A percentile compares a stretch with the other conserved stretches of the same genome.
Conservation (phyloP, 1,140 invertebrate species). For the Drosophila subobscura region DNA sequence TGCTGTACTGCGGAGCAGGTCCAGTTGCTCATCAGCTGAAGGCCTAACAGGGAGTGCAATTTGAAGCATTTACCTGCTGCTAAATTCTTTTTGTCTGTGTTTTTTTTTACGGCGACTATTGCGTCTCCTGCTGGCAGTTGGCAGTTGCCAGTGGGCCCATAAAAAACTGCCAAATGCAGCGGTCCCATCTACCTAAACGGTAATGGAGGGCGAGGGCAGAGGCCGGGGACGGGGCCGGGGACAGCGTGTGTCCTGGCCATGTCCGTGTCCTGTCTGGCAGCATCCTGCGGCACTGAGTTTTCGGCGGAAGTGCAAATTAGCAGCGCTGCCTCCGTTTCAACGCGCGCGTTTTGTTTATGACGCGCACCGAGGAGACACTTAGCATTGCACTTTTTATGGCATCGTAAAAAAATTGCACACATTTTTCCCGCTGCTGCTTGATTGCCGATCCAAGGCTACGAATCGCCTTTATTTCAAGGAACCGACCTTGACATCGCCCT, state of each 20-base stretch:
- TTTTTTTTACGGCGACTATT: conserved; percentile 15
- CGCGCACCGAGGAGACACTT: conserved; percentile 44
- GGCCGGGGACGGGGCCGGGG: conserved; percentile 19
- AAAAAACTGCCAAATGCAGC: conserved; percentile 77
- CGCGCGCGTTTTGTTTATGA: conserved; percentile 66
- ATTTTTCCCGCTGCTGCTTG: conserved; percentile 5
- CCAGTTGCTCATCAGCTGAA: conserved; percentile 21
- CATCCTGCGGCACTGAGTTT: conserved; percentile 68
- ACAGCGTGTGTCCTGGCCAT: conserved; percentile 32
- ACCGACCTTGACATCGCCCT: conserved; percentile 53
- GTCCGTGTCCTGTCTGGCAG: conserved; percentile 44
- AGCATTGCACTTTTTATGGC: conserved; percentile 66
- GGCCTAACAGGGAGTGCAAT: conserved; percentile 28
- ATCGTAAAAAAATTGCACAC: conserved; percentile 60
- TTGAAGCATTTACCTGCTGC: conserved; percentile 61
- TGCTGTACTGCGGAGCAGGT: neutral
- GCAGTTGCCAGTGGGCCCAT: conserved; percentile 51
- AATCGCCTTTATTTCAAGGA: conserved; percentile 9
- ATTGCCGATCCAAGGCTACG: conserved; percentile 26
- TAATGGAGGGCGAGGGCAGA: conserved; percentile 16
- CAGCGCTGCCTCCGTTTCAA: conserved; percentile 52
- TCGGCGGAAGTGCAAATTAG: conserved; percentile 78
- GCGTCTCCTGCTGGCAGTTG: conserved; percentile 29
- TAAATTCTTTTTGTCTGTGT: conserved; percentile 27
- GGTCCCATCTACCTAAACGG: conserved; percentile 73